Conservation (phyloP, 2,888 invertebrate genomes). For the Crepidodera aurea region DNA sequence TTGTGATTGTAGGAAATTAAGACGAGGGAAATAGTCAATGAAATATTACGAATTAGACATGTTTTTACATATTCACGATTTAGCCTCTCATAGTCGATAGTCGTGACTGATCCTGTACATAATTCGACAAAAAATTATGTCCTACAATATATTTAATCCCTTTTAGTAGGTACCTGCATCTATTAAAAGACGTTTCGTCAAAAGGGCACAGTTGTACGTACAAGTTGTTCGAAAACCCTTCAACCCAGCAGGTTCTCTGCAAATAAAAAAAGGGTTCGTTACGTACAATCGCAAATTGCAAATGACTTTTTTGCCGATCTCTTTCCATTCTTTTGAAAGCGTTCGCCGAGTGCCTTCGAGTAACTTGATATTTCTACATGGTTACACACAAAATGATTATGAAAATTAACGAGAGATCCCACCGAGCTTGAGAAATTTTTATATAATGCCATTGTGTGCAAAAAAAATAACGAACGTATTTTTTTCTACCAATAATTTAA, state of each 20-base stretch:
- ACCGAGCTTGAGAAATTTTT: constrained; percentile 22
- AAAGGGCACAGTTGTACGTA: not conserved
- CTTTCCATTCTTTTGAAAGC: constrained; percentile 7
- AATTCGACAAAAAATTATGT: no score
- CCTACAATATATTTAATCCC: no score
- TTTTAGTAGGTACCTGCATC: not conserved
- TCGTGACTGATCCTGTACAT: no score
- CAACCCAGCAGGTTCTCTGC: constrained; percentile 45
- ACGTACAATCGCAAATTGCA: constrained; percentile 42
- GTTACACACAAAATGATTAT: constrained; percentile 45
- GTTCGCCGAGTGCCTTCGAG: constrained; percentile 30
- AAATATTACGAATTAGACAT: no score
- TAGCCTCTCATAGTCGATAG: no score
- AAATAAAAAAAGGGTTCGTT: constrained; percentile 42
- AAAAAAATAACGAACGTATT: no score
- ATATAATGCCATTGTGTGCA: no score
- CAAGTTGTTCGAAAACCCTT: constrained; percentile 32
- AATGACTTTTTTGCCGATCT: constrained; percentile 45
- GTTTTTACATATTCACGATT: no score
- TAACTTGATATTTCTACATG: constrained; percentile 50
- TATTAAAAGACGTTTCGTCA: not conserved
- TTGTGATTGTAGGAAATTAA: no score
- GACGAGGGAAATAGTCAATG: no score
- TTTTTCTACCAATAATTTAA: no score
- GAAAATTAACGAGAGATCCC: constrained; percentile 29